phyloP scores from a whole-genome alignment of 2,113 vertebrate species.

The Myodes glareolus region DNA sequence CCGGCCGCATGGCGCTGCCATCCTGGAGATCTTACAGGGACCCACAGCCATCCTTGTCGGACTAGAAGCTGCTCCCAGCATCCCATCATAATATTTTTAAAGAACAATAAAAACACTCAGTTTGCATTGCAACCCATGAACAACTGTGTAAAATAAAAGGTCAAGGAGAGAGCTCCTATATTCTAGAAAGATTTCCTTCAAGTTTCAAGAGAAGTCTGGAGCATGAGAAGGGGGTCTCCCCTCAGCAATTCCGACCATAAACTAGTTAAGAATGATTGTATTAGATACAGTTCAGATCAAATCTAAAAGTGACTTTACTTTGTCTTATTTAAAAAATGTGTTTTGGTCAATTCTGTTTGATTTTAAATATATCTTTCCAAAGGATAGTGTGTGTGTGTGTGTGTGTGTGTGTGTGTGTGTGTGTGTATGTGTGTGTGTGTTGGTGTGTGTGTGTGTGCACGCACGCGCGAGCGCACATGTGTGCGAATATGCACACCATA shows the following conservation, averaged over 20 bases:
- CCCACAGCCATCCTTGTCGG: too few species aligned
- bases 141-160: neutral
- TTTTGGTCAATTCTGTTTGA: neutral
- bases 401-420: neutral
- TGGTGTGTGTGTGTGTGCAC: neutral
- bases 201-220: neutral
- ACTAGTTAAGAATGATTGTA: neutral
- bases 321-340: neutral
- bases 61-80: too few species aligned
- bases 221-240: neutral
- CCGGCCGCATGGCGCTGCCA: too few species aligned
- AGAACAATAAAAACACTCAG: too few species aligned
- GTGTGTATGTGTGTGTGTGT: neutral
- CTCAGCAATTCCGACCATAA: neutral
- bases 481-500: neutral
- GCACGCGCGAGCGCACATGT: too few species aligned
- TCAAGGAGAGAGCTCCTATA: neutral
- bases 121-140: neutral
- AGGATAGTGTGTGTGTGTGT: neutral
- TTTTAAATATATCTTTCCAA: neutral
- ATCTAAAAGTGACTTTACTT: neutral
- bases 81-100: too few species aligned
- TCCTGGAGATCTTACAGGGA: too few species aligned
- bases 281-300: neutral
- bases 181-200: neutral